These are phyloP conservation scores for Ecliptopera silaceata DNA, from an alignment of 2,888 invertebrate species.

Conservation along the genomic window DNA sequence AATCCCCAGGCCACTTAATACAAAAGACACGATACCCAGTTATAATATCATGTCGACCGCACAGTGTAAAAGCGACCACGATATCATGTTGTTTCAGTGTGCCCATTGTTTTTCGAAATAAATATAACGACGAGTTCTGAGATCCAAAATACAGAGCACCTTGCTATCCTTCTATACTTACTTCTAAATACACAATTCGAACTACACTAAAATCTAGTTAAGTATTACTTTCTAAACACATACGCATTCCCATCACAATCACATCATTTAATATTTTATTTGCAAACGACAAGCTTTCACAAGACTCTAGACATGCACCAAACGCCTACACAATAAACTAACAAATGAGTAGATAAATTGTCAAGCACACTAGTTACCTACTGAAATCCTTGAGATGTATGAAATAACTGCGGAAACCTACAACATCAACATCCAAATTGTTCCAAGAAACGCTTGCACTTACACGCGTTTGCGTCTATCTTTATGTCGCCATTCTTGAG, in stretches of 20 bases:
- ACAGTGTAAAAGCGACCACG: too few relatives aligned
- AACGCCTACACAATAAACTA: neutral
- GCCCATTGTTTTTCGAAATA: too few relatives aligned
- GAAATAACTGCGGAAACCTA: conserved; percentile 9
- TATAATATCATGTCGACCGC: too few relatives aligned
- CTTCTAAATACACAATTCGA: conserved; percentile 5
- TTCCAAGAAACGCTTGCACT: conserved; percentile 18
- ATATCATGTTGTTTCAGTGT: too few relatives aligned
- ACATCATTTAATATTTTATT: conserved; percentile 18
- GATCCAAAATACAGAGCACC: neutral
- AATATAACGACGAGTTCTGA: too few relatives aligned
- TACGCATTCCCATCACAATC: conserved; percentile 19
- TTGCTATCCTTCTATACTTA: neutral
- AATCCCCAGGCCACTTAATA: too few relatives aligned
- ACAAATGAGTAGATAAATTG: neutral
- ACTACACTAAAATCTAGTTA: conserved; percentile 13
- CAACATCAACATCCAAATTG: conserved; percentile 5
- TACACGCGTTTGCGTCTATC: conserved; percentile 27
- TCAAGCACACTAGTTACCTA: neutral
- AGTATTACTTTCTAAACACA: conserved; percentile 12
- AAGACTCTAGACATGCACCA: conserved; percentile 13
- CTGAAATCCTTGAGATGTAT: neutral
- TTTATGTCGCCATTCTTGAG: conserved; percentile 25
- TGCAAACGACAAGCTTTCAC: conserved; percentile 11
- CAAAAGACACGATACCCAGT: too few relatives aligned